A percentile compares a stretch with the other conserved stretches of the same genome.
phyloP scores from a whole-genome alignment of 2,888 invertebrate species.

The Gymnocheta viridis region DNA sequence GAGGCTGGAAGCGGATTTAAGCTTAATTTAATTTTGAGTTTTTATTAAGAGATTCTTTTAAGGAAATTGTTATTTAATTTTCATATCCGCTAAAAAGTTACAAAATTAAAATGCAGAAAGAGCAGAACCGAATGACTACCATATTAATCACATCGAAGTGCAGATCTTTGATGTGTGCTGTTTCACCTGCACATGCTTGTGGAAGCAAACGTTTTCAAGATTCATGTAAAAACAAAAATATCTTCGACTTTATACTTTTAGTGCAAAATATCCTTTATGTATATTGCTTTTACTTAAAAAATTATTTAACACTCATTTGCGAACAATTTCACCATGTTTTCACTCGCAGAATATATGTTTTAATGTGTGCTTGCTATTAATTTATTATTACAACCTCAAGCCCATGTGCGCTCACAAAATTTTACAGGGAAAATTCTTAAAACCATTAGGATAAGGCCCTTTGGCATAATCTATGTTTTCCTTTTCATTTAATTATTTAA shows the following conservation, averaged over 20 bases:
- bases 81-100: conserved; percentile 53
- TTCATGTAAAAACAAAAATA: conserved; percentile 26
- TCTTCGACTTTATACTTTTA: background rate
- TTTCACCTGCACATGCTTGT: conserved; percentile 31
- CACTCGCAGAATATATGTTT: background rate
- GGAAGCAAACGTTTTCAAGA: conserved; percentile 30
- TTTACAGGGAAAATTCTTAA: background rate
- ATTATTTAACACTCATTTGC: conserved; percentile 14
- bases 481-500: too few relatives aligned
- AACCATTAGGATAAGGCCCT: background rate
- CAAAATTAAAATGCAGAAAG: background rate
- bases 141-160: background rate
- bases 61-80: conserved; percentile 66
- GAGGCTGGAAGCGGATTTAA: conserved; percentile 49
- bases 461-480: background rate
- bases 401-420: background rate
- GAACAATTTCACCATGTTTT: background rate
- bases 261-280: conserved; percentile 17
- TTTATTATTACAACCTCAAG: conserved; percentile 13
- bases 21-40: conserved; percentile 65
- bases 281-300: conserved; percentile 16
- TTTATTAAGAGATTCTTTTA: conserved; percentile 49
- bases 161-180: background rate
- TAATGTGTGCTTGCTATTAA: conserved; percentile 34
- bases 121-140: background rate